Percentiles rank a stretch among this genome's conserved stretches.
phyloP scores from a whole-genome alignment of 2,888 invertebrate species.

The Beris chalybata region DNA sequence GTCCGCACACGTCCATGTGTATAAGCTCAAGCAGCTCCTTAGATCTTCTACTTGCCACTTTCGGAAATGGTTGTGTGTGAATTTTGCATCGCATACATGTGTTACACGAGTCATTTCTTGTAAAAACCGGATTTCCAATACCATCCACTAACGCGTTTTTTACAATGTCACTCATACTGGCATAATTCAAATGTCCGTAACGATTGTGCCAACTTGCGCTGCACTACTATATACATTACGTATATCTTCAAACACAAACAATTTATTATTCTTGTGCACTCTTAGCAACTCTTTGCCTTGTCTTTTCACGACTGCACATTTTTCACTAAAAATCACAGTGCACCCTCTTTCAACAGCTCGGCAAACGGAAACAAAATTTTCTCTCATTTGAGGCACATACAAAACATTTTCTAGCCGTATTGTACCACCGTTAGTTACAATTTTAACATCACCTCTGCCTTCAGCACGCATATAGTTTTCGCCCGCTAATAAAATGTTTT shows the following conservation, averaged over 20 bases:
- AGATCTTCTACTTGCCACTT: background rate
- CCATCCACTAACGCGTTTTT: background rate
- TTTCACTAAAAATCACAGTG: background rate
- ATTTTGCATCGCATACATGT: background rate
- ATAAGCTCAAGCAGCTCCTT: background rate
- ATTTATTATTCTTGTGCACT: background rate
- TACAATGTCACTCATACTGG: background rate
- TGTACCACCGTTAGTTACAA: background rate
- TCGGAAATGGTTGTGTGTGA: background rate
- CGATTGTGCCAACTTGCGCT: background rate
- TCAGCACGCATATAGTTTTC: conserved; percentile 1
- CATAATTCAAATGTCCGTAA: background rate
- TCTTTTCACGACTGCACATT: background rate
- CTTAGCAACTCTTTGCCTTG: background rate
- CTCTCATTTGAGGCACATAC: conserved; percentile 14
- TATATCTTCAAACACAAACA: background rate
- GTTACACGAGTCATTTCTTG: background rate
- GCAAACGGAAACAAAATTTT: conserved; percentile 19
- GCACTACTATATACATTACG: background rate
- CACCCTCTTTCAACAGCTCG: conserved; percentile 10
- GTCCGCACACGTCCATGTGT: conserved; percentile 1
- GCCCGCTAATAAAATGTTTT: conserved; percentile 17
- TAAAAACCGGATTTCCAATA: too few species aligned
- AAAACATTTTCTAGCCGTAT: conserved; percentile 13
- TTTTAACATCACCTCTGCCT: conserved; percentile 21